Percentiles rank a stretch among this genome's conserved stretches.
These are phyloP conservation scores for Lasioglossum vierecki DNA, from an alignment of 2,888 invertebrate genomes.

Conservation along the genomic window DNA sequence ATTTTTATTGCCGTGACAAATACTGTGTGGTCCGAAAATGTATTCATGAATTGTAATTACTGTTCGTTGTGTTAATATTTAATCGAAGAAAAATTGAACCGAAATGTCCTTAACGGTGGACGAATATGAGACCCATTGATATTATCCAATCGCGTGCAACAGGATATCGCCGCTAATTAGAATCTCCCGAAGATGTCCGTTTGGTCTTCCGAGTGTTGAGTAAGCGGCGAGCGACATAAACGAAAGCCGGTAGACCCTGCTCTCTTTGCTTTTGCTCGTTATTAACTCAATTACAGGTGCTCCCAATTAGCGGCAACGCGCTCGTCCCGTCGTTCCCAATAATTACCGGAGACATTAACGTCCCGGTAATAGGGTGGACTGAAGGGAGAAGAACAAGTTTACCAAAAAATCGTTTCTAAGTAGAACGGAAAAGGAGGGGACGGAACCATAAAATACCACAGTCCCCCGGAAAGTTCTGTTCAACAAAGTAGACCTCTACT, in stretches of 20 bases:
- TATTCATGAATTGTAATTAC: background rate
- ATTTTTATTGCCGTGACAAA: background rate
- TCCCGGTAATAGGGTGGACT: conserved; percentile 22
- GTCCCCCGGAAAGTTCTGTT: background rate
- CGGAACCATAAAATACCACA: background rate
- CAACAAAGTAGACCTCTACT: background rate
- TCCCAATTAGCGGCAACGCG: conserved; percentile 70
- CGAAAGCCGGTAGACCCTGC: conserved; percentile 52
- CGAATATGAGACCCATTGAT: background rate
- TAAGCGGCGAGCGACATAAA: conserved; percentile 40
- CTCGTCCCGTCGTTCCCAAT: conserved; percentile 55
- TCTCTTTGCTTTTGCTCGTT: conserved; percentile 48
- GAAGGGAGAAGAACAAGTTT: background rate
- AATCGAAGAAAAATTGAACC: background rate
- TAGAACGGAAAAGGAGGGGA: background rate
- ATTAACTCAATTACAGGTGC: conserved; percentile 70
- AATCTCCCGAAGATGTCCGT: background rate
- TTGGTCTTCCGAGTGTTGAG: conserved; percentile 11
- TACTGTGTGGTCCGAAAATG: background rate
- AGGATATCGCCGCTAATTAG: conserved; percentile 6
- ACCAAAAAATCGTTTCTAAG: background rate
- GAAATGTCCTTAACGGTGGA: background rate
- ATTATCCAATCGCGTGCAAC: background rate
- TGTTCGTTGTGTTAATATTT: background rate
- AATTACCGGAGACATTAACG: conserved; percentile 66